Evolutionary conservation across 2,797 vertebrate genomes (phyloP).

Genomic region (Notolabrus celidotus): DNA sequence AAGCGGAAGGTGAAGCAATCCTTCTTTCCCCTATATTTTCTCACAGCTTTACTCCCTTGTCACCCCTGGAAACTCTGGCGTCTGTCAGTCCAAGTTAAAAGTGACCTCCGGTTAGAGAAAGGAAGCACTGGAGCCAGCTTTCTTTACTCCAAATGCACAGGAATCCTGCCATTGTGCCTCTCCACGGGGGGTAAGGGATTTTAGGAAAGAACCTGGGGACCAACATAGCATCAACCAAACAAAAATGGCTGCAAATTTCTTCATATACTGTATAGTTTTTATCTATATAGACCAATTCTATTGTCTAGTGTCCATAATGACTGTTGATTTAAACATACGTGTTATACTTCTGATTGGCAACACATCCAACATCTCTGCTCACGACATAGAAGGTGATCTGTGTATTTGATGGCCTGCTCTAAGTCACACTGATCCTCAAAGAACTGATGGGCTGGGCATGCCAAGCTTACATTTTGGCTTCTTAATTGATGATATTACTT

Average conservation of each 20-base stretch:
- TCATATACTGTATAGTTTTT: constrained; percentile 8
- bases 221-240: constrained; percentile 28
- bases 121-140: constrained; percentile 56
- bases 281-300: too few species aligned
- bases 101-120: constrained; percentile 47
- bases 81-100: constrained; percentile 68
- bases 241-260: constrained; percentile 12
- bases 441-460: too few species aligned
- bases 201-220: constrained; percentile 42
- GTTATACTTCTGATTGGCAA: too few species aligned
- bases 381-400: too few species aligned
- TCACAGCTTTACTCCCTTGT: constrained; percentile 36
- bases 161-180: constrained; percentile 75
- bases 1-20: constrained; percentile 24
- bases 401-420: too few species aligned
- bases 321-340: neutral
- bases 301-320: too few species aligned
- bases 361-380: too few species aligned
- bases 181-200: constrained; percentile 50
- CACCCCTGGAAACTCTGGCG: constrained; percentile 47
- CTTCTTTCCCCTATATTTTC: constrained; percentile 46
- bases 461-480: too few species aligned
- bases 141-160: constrained; percentile 60
- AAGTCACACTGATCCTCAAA: too few species aligned
- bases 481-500: neutral